These are phyloP conservation scores for Augiades crinisus DNA, from an alignment of 2,888 invertebrate genomes.

Conservation along the genomic window DNA sequence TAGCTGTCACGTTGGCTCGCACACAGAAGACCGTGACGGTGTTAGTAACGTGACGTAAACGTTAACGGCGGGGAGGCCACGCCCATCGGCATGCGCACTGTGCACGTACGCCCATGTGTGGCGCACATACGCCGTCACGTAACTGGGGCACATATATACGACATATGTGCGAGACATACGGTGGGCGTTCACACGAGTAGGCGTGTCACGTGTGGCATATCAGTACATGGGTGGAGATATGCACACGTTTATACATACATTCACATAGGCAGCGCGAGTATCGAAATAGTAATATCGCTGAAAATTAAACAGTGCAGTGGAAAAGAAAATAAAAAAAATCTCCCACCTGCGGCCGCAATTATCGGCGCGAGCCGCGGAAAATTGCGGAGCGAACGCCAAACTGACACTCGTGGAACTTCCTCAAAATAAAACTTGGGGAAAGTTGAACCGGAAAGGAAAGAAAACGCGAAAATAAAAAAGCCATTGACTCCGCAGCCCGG, in stretches of 20 bases:
- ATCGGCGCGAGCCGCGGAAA: slow-evolving; percentile 75
- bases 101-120: slow-evolving; percentile 60
- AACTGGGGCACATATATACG: slow-evolving; percentile 60
- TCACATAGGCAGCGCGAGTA: background rate
- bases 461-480: slow-evolving; percentile 78
- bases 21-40: slow-evolving; percentile 48
- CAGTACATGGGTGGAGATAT: slow-evolving; percentile 50
- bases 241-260: background rate
- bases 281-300: slow-evolving; percentile 32
- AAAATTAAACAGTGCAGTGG: slow-evolving; percentile 35
- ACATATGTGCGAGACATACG: slow-evolving; percentile 34
- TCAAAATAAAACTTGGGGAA: slow-evolving; percentile 73
- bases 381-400: slow-evolving; percentile 73
- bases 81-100: slow-evolving; percentile 68
- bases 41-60: slow-evolving; percentile 54
- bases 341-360: slow-evolving; percentile 77
- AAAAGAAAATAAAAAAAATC: slow-evolving; percentile 46
- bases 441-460: slow-evolving; percentile 78
- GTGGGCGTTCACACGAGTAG: slow-evolving; percentile 61
- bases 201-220: slow-evolving; percentile 53
- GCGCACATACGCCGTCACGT: slow-evolving; percentile 53
- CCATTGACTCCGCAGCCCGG: slow-evolving; percentile 75
- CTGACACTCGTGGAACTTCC: slow-evolving; percentile 78
- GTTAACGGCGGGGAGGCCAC: slow-evolving; percentile 59
- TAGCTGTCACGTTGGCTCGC: slow-evolving; percentile 63